These are phyloP conservation scores for Salpingus planirostris DNA, from an alignment of 2,888 invertebrate species.

Conservation along the genomic window DNA sequence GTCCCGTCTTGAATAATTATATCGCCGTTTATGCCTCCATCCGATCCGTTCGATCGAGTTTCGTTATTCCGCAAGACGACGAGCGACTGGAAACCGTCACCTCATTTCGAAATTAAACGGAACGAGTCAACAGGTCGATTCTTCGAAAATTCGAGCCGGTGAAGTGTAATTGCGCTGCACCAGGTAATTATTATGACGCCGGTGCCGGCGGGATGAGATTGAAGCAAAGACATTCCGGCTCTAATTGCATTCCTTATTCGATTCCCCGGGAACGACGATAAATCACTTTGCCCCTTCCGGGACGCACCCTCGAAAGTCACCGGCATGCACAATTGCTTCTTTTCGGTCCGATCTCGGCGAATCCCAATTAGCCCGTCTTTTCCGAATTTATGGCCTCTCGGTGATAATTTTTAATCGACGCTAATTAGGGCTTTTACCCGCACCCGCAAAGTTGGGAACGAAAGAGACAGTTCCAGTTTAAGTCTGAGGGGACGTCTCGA, in stretches of 20 bases:
- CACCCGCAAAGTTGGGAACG: background rate
- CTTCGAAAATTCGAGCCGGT: too few species aligned
- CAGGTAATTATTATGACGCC: slow-evolving; percentile 28
- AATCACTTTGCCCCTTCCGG: slow-evolving; percentile 29
- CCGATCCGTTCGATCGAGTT: too few species aligned
- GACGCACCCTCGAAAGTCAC: slow-evolving; percentile 23
- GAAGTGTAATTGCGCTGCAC: slow-evolving; percentile 17
- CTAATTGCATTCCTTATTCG: slow-evolving; percentile 37
- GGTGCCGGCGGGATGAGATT: slow-evolving; percentile 28
- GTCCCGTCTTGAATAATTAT: too few species aligned
- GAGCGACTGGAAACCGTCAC: too few species aligned
- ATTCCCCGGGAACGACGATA: slow-evolving; percentile 31
- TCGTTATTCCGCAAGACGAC: too few species aligned
- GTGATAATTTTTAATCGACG: slow-evolving; percentile 8
- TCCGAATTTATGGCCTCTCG: slow-evolving; percentile 16
- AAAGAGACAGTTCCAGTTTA: slow-evolving; percentile 3
- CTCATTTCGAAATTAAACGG: too few species aligned
- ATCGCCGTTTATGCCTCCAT: too few species aligned
- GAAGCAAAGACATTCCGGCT: slow-evolving; percentile 34
- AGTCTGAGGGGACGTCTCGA: background rate
- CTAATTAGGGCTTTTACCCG: slow-evolving; percentile 6
- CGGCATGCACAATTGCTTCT: slow-evolving; percentile 29
- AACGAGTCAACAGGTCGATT: too few species aligned
- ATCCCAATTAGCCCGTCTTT: slow-evolving; percentile 23
- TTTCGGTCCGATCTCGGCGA: slow-evolving; percentile 22